Percentiles rank a stretch among this genome's conserved stretches.
phyloP scores from a whole-genome alignment of 2,888 invertebrate genomes.

The Lathronympha strigana region DNA sequence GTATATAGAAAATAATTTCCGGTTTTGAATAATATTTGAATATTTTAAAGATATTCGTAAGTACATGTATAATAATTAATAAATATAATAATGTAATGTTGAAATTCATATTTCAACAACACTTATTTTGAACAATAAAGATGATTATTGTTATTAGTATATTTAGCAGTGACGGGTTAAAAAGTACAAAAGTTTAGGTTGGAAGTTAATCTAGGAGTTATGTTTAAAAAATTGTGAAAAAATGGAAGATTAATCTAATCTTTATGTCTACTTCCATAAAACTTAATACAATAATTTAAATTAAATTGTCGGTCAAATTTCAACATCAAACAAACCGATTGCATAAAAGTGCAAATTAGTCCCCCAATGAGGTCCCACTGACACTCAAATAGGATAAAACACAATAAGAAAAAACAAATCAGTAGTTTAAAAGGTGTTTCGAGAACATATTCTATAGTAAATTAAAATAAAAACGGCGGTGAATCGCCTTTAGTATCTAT shows the following conservation, averaged over 20 bases:
- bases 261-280: not conserved
- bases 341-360: no score
- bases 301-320: not conserved
- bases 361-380: not conserved
- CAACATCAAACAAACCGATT: not conserved
- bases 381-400: not conserved
- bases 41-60: not conserved
- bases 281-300: not conserved
- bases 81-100: no score
- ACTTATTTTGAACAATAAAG: no score
- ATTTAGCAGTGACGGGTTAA: slow-evolving; percentile 6
- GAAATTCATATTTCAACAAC: no score
- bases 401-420: not conserved
- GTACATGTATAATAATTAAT: no score
- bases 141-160: slow-evolving; percentile 15
- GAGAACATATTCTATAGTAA: no score
- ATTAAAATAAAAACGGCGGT: no score
- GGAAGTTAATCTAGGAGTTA: slow-evolving; percentile 23
- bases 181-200: slow-evolving; percentile 12
- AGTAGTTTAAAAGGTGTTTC: no score
- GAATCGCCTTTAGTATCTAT: not conserved
- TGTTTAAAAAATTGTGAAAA: slow-evolving; percentile 13
- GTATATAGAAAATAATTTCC: slow-evolving; percentile 14
- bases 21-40: slow-evolving; percentile 11
- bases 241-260: slow-evolving; percentile 6